Evolutionary conservation across 2,888 invertebrate genomes (phyloP), one percentile per base, ranked within the genome.

Genomic region (Anoplius nigerrimus): DNA sequence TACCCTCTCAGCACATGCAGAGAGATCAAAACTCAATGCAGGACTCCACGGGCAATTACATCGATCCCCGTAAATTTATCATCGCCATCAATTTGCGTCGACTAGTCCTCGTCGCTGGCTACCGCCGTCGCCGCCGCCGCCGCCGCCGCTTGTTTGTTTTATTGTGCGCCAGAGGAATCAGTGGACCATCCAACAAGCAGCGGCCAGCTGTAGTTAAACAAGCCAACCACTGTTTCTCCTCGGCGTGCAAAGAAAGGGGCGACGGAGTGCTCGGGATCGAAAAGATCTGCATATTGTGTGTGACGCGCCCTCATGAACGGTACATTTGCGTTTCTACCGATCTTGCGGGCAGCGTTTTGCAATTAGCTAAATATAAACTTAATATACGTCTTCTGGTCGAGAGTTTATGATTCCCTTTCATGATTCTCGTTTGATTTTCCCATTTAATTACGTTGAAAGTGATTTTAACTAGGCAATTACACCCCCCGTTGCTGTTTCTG

Each of bases 11-110:
- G 11, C 34, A 6, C 34, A 48, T 48, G 5, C 48, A 48, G 16
- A 48, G 48, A 48, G 48, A 18, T 20, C 16, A 20, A 48, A 18
- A 34, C 34, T 6, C 34, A 34, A 34, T 34, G 20, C 48, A 48
- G 48, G 16, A 48, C 16, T 20, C 16, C 48, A 24, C 66, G 59
- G 59, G 68, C 66, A 66, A 70, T 64, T 72, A 61, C 59, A 60
- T 54, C 53, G 34, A 58, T 63, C 69, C 69, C 76, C 75, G 74
- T 76, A 78, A 80, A 82, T 80, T 79, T 75, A 80, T 80, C 78
- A 73, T 70, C 76, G 75, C 72, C 78, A 73, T 79, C 79, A 75
- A 79, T 77, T 74, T 71, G 61, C 64, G 48, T 63, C 64, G 60
- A 58, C 58, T 74, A 66, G 69, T 51, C 42, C 27, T 59, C 21